Conservation (phyloP, 2,888 invertebrate genomes). For the Deroplatys truncata region DNA sequence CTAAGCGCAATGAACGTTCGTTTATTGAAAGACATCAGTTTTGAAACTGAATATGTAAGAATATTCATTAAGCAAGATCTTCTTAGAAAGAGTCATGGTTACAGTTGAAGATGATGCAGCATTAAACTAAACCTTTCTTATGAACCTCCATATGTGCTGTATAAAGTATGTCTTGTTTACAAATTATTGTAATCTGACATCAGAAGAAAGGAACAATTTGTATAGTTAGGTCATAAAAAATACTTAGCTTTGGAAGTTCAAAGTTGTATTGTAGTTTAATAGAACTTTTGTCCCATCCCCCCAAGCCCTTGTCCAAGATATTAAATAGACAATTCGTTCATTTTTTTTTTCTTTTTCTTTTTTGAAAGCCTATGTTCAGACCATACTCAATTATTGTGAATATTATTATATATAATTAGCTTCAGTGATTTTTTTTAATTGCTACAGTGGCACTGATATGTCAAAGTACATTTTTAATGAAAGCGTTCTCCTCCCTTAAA, state of each 20-base stretch:
- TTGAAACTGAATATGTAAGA: neutral
- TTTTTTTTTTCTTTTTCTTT: neutral
- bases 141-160: slow-evolving; percentile 4
- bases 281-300: slow-evolving; percentile 13
- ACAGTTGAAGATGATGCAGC: neutral
- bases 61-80: neutral
- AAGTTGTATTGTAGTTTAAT: slow-evolving; percentile 23
- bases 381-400: slow-evolving; percentile 2
- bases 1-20: slow-evolving; percentile 13
- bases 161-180: slow-evolving; percentile 29
- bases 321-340: neutral
- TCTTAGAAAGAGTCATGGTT: slow-evolving; percentile 3
- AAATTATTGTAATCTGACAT: slow-evolving; percentile 25
- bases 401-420: neutral
- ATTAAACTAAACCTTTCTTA: neutral
- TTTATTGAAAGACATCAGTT: neutral
- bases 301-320: slow-evolving; percentile 21
- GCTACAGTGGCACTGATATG: neutral
- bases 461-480: neutral
- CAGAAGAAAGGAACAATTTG: slow-evolving; percentile 27
- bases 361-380: neutral
- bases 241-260: slow-evolving; percentile 24
- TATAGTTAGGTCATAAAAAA: slow-evolving; percentile 29
- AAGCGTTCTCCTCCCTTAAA: neutral
- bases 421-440: slow-evolving; percentile 3